Percentiles rank a stretch among this genome's conserved stretches.
Conservation (phyloP, 2,113 vertebrate genomes). For the Ageneiosus marmoratus region DNA sequence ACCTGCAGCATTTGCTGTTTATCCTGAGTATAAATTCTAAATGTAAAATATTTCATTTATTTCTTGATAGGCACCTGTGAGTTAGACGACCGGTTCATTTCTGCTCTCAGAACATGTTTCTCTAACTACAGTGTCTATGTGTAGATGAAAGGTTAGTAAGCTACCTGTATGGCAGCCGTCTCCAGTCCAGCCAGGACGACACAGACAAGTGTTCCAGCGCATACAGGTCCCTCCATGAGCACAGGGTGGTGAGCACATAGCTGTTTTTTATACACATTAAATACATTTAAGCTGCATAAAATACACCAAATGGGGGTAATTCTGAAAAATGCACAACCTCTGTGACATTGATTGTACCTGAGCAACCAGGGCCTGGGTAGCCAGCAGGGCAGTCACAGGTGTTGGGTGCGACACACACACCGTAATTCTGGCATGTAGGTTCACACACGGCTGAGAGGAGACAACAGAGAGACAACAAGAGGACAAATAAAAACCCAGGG, state of each 20-base stretch:
- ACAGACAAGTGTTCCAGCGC: constrained; percentile 77
- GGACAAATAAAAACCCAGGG: neutral
- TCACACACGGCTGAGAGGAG: constrained; percentile 71
- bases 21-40: no score
- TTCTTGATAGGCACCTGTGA: neutral
- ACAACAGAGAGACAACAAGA: neutral
- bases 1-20: no score
- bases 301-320: neutral
- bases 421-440: constrained; percentile 75
- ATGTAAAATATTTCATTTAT: neutral
- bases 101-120: neutral
- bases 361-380: constrained; percentile 78
- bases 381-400: constrained; percentile 78
- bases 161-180: constrained; percentile 78
- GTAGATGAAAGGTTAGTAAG: neutral
- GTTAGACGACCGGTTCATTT: neutral
- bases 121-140: neutral
- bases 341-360: constrained; percentile 62
- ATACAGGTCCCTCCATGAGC: constrained; percentile 77
- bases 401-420: constrained; percentile 75
- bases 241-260: constrained; percentile 78
- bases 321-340: neutral
- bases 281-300: neutral
- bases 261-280: constrained; percentile 56
- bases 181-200: constrained; percentile 74